Percentiles rank a stretch among this genome's conserved stretches.
Conservation (phyloP, 2,888 invertebrate species). For the Pristionchus exspectatus region DNA sequence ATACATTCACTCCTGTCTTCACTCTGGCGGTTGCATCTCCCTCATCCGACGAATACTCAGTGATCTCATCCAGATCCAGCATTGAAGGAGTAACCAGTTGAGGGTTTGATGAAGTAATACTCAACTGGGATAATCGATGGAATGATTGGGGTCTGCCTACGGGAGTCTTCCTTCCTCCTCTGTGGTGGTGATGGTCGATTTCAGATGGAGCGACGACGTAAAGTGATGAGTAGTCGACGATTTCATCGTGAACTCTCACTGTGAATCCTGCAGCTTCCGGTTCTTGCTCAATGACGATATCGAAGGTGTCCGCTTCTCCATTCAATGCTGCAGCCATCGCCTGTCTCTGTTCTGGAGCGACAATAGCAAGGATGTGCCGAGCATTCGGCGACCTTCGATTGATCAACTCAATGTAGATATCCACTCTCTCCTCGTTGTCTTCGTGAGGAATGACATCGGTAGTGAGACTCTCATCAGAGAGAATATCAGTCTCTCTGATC, state of each 20-base stretch:
- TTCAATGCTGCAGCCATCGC: slow-evolving; percentile 62
- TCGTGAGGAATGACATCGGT: slow-evolving; percentile 50
- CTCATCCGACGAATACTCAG: slow-evolving; percentile 48
- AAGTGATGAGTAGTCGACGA: slow-evolving; percentile 66
- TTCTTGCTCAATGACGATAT: slow-evolving; percentile 69
- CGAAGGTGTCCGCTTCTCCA: slow-evolving; percentile 64
- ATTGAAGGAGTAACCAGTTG: slow-evolving; percentile 50
- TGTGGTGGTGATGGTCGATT: neutral
- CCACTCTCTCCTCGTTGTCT: slow-evolving; percentile 54
- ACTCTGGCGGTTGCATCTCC: neutral
- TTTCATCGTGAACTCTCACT: slow-evolving; percentile 67
- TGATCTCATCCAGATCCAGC: slow-evolving; percentile 44
- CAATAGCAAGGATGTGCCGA: slow-evolving; percentile 61
- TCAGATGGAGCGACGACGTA: slow-evolving; percentile 37
- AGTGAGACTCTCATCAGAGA: slow-evolving; percentile 64
- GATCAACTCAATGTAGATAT: slow-evolving; percentile 55
- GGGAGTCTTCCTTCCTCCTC: neutral
- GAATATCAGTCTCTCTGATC: slow-evolving; percentile 72
- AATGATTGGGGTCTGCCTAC: neutral
- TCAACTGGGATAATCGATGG: slow-evolving; percentile 45
- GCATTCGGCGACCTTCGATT: slow-evolving; percentile 57
- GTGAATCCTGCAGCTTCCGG: slow-evolving; percentile 63
- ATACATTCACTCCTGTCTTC: slow-evolving; percentile 70
- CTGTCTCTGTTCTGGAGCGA: slow-evolving; percentile 58
- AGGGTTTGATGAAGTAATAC: slow-evolving; percentile 45